phyloP scores from a whole-genome alignment of 2,113 vertebrate species.

The Xenotilapia leptura region DNA sequence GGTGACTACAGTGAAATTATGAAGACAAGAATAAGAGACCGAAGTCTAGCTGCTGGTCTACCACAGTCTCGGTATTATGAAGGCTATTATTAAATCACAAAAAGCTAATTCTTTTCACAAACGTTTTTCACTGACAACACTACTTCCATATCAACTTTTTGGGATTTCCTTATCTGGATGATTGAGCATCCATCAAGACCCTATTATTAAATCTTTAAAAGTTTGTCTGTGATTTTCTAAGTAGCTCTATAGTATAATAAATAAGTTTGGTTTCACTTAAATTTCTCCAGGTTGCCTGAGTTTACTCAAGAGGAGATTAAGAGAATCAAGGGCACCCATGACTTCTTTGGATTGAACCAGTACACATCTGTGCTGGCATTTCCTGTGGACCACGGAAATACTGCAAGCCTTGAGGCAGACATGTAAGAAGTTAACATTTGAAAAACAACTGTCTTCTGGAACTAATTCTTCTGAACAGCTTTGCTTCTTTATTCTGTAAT shows the following conservation, averaged over 20 bases:
- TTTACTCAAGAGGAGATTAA: slow-evolving; percentile 85
- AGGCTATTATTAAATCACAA: neutral
- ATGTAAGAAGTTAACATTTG: slow-evolving; percentile 66
- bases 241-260: neutral
- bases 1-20: slow-evolving; percentile 88
- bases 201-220: neutral
- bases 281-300: slow-evolving; percentile 80
- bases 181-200: neutral
- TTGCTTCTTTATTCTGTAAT: neutral
- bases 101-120: neutral
- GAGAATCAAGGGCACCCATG: slow-evolving; percentile 90
- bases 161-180: neutral
- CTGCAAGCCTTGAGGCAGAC: slow-evolving; percentile 82
- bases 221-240: neutral
- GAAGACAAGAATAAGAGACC: slow-evolving; percentile 81
- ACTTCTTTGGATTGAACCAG: slow-evolving; percentile 94
- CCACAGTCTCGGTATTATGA: slow-evolving; percentile 75
- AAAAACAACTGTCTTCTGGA: neutral
- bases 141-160: neutral
- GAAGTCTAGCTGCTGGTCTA: slow-evolving; percentile 80
- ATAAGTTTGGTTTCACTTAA: neutral
- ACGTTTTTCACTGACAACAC: neutral
- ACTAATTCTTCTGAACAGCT: neutral
- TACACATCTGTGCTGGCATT: slow-evolving; percentile 86
- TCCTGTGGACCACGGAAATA: slow-evolving; percentile 67